phyloP scores from a whole-genome alignment of 92 coral and sea anemone species.

The Heteractis magnifica region DNA sequence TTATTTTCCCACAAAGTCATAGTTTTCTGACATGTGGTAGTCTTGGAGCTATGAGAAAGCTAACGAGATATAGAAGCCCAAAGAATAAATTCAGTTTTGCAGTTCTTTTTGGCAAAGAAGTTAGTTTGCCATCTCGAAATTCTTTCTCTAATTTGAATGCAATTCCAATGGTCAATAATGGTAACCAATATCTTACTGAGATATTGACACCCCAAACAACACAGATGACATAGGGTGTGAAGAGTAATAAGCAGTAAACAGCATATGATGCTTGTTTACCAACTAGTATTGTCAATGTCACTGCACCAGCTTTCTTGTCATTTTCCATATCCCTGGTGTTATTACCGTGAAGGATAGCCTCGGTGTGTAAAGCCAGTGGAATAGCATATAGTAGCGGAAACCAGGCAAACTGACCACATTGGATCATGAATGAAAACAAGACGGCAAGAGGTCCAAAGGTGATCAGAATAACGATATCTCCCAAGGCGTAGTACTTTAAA shows the following conservation, averaged over 20 bases:
- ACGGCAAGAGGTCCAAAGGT: slow-evolving; percentile 98
- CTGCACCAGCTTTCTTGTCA: slow-evolving; percentile 80
- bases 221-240: slow-evolving; percentile 85
- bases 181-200: slow-evolving; percentile 69
- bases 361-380: slow-evolving; percentile 86
- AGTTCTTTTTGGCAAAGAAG: slow-evolving; percentile 63
- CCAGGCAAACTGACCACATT: slow-evolving; percentile 80
- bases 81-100: slow-evolving; percentile 84
- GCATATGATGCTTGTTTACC: slow-evolving; percentile 83
- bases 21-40: slow-evolving; percentile 50
- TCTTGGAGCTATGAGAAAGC: slow-evolving; percentile 71
- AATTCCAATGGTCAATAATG: slow-evolving; percentile 61
- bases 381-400: slow-evolving; percentile 76
- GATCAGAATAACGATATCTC: slow-evolving; percentile 90
- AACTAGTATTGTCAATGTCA: slow-evolving; percentile 79
- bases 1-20: background rate
- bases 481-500: slow-evolving; percentile 91
- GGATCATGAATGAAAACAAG: slow-evolving; percentile 77
- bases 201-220: slow-evolving; percentile 80
- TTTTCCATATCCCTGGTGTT: slow-evolving; percentile 85
- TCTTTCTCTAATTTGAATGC: slow-evolving; percentile 82
- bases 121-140: slow-evolving; percentile 68
- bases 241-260: slow-evolving; percentile 67
- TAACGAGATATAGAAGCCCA: slow-evolving; percentile 72
- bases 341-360: slow-evolving; percentile 94